Base-by-base conservation (phyloP, 2,113 vertebrate genomes). In the Alces alces region DNA sequence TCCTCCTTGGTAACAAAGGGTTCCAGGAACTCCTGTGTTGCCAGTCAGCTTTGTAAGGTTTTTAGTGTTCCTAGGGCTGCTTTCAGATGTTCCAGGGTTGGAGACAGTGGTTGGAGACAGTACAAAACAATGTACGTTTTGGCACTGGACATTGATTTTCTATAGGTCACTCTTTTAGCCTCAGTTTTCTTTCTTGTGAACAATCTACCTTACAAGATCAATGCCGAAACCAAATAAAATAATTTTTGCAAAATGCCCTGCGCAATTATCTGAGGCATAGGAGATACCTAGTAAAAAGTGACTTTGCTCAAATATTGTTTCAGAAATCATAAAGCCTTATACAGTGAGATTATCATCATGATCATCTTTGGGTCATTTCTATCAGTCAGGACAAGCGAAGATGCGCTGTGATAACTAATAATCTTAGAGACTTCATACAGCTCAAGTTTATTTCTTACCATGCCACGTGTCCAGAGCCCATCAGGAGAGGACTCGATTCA, bases 221-320 rank as follows among this genome's bases (percentile, higher is more conserved):
- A 47, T n/a, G 61, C 30, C 39, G 91, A 97, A 61, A 70, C 91
- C 19, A 93, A 86, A 78, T 92, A 80, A 90, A 90, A 86, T 50
- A 43, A 23, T 17, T 55, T 79, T 86, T 95, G 28, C 50, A 70
- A 86, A 70, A 76, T 52, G 3, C 12, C 61, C 13, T 39, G 1
- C 8, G 13, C 36, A 19, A 28, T 70, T 70, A 23, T 86, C 82
- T 86, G 28, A 19, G 43, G 27, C n/a, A 30, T 30, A 13, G 87
- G 47, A 88, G 14, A 25, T 30, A 43, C 25, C 50, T 25, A n/a
- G 33, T 66, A 9, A 89, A 79, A 96, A 83, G n/a, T 33, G 27
- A 50, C 6, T 91, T 36, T 43, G 87, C 36, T 83, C 86, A 55
- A 52, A 80, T 84, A 86, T 11, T 84, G 8, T 87, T 80, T 95